Conservation (phyloP, 2,797 vertebrate genomes). For the Typhlichthys subterraneus region DNA sequence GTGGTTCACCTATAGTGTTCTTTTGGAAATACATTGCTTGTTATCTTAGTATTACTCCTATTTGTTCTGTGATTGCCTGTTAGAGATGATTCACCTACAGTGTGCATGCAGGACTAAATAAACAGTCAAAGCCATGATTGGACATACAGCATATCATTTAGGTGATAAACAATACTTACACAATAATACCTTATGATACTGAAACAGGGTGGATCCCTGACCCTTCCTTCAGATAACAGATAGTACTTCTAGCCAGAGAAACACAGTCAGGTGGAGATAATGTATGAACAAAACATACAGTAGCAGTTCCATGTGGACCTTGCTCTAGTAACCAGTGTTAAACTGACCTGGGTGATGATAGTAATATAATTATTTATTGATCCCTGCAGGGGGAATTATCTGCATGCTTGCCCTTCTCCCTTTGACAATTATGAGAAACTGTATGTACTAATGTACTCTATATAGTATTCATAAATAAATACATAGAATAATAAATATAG, state of each 20-base stretch:
- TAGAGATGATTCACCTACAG: background rate
- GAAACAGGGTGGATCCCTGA: slow-evolving; percentile 15
- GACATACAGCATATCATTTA: background rate
- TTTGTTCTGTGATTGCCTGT: slow-evolving; percentile 7
- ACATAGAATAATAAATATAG: no score
- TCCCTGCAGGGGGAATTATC: background rate
- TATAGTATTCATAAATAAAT: no score
- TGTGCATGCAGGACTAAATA: background rate
- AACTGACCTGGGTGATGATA: slow-evolving; percentile 3
- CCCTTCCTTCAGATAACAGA: slow-evolving; percentile 23
- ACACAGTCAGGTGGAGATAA: slow-evolving; percentile 12
- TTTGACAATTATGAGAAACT: background rate
- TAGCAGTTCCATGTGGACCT: slow-evolving; percentile 12
- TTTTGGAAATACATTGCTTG: slow-evolving; percentile 1
- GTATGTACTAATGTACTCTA: no score
- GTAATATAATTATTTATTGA: background rate
- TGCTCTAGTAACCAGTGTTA: background rate
- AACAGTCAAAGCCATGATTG: slow-evolving; percentile 4
- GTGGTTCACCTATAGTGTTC: background rate
- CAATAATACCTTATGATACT: background rate
- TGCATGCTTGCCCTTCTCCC: background rate
- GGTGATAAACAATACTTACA: slow-evolving; percentile 1
- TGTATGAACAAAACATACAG: slow-evolving; percentile 2
- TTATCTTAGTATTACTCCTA: background rate
- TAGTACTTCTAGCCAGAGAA: slow-evolving; percentile 16